Evolutionary conservation across 2,113 vertebrate species (phyloP).

Genomic region (Chitala chitala): DNA sequence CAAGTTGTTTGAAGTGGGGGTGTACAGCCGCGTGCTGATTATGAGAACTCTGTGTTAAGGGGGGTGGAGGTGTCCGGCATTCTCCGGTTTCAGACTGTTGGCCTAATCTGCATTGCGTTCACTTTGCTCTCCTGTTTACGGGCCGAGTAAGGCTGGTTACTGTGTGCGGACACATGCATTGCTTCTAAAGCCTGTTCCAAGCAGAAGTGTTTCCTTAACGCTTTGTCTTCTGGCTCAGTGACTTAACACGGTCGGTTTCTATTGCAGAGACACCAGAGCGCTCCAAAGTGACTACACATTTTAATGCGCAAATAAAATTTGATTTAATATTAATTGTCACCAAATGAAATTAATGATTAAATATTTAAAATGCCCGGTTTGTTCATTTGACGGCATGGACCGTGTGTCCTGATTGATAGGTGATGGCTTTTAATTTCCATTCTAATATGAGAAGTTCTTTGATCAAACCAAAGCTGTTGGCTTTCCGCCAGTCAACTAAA

Average conservation of each 20-base stretch:
- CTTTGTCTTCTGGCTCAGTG: background rate
- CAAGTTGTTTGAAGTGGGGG: too few relatives aligned
- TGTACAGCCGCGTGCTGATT: too few relatives aligned
- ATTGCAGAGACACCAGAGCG: background rate
- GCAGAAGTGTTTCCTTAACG: background rate
- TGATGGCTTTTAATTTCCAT: background rate
- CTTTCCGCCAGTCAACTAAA: background rate
- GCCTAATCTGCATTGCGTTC: too few relatives aligned
- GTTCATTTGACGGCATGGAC: background rate
- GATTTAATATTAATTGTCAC: background rate
- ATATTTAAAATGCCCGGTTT: background rate
- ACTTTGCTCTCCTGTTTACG: too few relatives aligned
- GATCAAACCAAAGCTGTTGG: background rate
- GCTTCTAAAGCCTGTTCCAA: background rate
- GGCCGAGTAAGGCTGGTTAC: background rate
- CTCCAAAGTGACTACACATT: too few relatives aligned
- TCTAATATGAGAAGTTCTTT: background rate
- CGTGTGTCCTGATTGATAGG: background rate
- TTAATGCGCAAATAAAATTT: background rate
- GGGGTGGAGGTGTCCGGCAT: too few relatives aligned
- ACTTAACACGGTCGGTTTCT: background rate
- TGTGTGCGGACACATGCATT: background rate
- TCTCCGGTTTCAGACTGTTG: too few relatives aligned
- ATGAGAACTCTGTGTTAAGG: too few relatives aligned
- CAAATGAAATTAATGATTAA: background rate